These are phyloP conservation scores for Thaumetopoea pityocampa DNA, from an alignment of 1,140 invertebrate species.

Conservation along the genomic window DNA sequence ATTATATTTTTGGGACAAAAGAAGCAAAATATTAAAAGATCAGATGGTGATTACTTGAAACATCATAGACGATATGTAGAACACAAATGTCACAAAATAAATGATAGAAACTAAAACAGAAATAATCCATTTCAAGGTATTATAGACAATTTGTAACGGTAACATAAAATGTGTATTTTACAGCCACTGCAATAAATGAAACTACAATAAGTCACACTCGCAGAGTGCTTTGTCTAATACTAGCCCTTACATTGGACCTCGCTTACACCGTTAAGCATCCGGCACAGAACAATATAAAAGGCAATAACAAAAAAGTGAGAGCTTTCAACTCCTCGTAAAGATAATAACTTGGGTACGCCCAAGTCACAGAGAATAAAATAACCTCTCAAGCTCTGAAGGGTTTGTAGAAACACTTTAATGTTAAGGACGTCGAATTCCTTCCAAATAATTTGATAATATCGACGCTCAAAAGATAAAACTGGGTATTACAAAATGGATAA, in stretches of 20 bases:
- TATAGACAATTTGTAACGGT: constrained; percentile 20
- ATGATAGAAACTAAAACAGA: constrained; percentile 10
- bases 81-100: constrained; percentile 20
- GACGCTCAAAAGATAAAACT: too few relatives aligned
- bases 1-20: too few relatives aligned
- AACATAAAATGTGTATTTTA: constrained; percentile 3
- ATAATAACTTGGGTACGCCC: constrained; percentile 51
- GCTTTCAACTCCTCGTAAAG: constrained; percentile 65
- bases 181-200: constrained; percentile 25
- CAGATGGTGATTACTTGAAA: too few relatives aligned
- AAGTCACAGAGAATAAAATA: constrained; percentile 43
- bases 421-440: constrained; percentile 1
- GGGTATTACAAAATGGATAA: too few relatives aligned
- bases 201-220: constrained; percentile 29
- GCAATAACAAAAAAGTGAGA: constrained; percentile 60
- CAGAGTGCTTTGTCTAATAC: constrained; percentile 38
- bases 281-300: constrained; percentile 49
- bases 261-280: constrained; percentile 43
- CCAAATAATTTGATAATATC: too few relatives aligned
- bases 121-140: constrained; percentile 11
- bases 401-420: constrained; percentile 29
- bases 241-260: constrained; percentile 38
- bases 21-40: too few relatives aligned
- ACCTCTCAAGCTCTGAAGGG: constrained; percentile 31
- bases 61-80: too few relatives aligned